phyloP scores from a whole-genome alignment of 2,797 vertebrate species.

The Parauchenoglanis punctatus region DNA sequence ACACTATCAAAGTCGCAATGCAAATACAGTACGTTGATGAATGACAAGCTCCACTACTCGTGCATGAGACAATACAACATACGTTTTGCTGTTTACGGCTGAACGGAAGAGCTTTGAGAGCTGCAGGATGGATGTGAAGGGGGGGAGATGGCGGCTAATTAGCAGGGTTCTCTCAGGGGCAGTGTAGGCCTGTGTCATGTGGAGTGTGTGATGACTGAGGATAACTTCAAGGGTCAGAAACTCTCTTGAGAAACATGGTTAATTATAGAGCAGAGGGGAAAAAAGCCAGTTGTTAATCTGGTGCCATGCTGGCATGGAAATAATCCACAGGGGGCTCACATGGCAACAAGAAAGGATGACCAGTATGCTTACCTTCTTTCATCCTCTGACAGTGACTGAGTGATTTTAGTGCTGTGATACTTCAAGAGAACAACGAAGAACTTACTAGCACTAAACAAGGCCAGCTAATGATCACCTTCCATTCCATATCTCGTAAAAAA shows the following conservation, averaged over 20 bases:
- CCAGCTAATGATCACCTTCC: background rate
- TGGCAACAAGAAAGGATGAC: slow-evolving; percentile 24
- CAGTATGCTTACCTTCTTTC: slow-evolving; percentile 23
- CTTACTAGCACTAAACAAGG: background rate
- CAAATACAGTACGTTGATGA: background rate
- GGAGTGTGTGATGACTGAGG: slow-evolving; percentile 36
- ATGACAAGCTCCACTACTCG: background rate
- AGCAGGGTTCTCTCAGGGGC: slow-evolving; percentile 46
- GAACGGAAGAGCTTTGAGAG: slow-evolving; percentile 25
- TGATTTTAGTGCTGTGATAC: background rate
- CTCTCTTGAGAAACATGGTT: slow-evolving; percentile 17
- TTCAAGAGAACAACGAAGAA: background rate
- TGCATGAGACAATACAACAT: background rate
- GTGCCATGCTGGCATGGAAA: slow-evolving; percentile 44
- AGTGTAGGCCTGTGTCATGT: slow-evolving; percentile 49
- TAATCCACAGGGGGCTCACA: slow-evolving; percentile 9
- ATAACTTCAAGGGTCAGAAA: slow-evolving; percentile 48
- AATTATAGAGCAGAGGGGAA: slow-evolving; percentile 53
- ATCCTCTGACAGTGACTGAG: background rate
- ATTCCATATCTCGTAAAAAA: background rate
- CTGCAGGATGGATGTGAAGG: slow-evolving; percentile 10
- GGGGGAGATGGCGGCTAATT: slow-evolving; percentile 48
- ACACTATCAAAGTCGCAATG: background rate
- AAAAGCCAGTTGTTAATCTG: slow-evolving; percentile 47
- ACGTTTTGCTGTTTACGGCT: slow-evolving; percentile 14